A percentile compares a stretch with the other conserved stretches of the same genome.
phyloP scores from a whole-genome alignment of 2,797 vertebrate species.

The Orestias chungarensis region DNA sequence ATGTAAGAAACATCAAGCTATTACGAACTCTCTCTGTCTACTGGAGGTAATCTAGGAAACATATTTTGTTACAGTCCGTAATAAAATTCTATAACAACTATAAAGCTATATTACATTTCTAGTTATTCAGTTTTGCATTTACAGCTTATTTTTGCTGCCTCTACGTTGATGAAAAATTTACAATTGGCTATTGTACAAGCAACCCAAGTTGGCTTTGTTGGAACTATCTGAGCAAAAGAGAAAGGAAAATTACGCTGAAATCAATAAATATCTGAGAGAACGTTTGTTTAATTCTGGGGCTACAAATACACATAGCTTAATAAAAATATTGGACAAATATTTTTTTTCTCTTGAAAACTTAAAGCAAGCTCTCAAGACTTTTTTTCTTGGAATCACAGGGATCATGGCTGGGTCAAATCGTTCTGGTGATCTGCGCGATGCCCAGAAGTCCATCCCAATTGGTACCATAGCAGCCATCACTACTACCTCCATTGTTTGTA shows the following conservation, averaged over 20 bases:
- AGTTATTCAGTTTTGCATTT: no score
- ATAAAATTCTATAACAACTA: no score
- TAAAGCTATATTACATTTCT: no score
- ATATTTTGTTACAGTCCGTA: no score
- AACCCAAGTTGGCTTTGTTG: background rate
- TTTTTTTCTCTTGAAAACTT: background rate
- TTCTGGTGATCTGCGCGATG: constrained; percentile 94
- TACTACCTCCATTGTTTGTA: constrained; percentile 97
- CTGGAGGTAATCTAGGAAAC: no score
- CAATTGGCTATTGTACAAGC: background rate
- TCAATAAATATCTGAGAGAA: background rate
- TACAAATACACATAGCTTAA: background rate
- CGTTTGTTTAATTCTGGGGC: background rate
- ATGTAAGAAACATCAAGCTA: no score
- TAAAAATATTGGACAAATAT: background rate
- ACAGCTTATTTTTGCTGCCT: constrained; percentile 13
- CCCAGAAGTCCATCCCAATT: constrained; percentile 96
- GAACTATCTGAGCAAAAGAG: background rate
- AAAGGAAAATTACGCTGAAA: background rate
- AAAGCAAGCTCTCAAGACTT: background rate
- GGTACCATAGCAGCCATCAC: constrained; percentile 96
- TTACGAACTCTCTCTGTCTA: no score
- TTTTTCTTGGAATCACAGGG: constrained; percentile 73
- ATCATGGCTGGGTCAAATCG: constrained; percentile 99
- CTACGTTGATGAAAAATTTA: background rate